phyloP scores from a whole-genome alignment of 2,888 invertebrate species.

The Leucophenga montana region DNA sequence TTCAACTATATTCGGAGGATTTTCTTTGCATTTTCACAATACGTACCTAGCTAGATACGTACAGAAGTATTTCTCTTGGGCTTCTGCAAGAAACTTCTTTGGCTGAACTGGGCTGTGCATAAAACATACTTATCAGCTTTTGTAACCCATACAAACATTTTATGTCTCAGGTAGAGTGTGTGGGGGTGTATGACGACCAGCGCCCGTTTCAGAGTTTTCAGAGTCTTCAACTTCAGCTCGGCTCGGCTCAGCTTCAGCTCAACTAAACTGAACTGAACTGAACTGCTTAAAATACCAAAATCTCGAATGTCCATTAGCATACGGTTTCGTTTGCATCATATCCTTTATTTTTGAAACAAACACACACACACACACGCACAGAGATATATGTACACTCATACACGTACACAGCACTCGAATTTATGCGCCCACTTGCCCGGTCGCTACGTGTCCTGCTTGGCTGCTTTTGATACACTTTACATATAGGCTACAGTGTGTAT shows the following conservation, averaged over 20 bases:
- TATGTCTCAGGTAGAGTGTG: too few species aligned
- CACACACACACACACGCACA: constrained; percentile 21
- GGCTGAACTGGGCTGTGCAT: constrained; percentile 44
- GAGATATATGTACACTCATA: neutral
- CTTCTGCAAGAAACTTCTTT: neutral
- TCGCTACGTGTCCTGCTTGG: too few species aligned
- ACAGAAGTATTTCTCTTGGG: neutral
- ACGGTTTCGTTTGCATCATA: constrained; percentile 51
- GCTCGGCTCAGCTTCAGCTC: too few species aligned
- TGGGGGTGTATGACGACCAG: too few species aligned
- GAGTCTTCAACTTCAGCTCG: too few species aligned
- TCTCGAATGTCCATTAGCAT: constrained; percentile 69
- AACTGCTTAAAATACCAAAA: constrained; percentile 66
- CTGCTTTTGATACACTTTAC: too few species aligned
- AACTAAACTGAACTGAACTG: constrained; percentile 26
- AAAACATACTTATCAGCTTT: constrained; percentile 66
- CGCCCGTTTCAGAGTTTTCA: constrained; percentile 7
- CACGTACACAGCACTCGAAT: neutral
- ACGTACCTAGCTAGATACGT: too few species aligned
- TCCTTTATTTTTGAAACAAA: constrained; percentile 40
- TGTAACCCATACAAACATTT: neutral
- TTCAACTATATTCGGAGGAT: neutral
- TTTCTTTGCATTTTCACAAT: neutral
- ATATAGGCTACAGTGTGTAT: too few species aligned
- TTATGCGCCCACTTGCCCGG: too few species aligned